Evolutionary conservation across 1,140 invertebrate genomes (phyloP).

Genomic region (Drosophila suzukii): DNA sequence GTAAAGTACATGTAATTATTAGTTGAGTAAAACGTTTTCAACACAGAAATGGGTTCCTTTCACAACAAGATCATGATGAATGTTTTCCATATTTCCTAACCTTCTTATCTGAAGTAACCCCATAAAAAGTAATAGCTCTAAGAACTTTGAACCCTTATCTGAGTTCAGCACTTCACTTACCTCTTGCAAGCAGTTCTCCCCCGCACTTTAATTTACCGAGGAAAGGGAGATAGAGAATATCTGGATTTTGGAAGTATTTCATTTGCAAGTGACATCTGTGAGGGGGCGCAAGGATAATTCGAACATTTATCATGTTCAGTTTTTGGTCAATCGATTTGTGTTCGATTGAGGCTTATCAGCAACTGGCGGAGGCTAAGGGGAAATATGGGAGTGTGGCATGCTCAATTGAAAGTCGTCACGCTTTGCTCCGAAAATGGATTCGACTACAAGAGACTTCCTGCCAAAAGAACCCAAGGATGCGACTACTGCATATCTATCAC

Average conservation of each 20-base stretch:
- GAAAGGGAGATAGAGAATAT: constrained; percentile 16
- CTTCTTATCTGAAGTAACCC: constrained; percentile 4
- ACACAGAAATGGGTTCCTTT: background rate
- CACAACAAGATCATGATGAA: constrained; percentile 24
- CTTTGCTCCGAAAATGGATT: constrained; percentile 43
- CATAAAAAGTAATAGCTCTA: background rate
- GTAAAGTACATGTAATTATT: background rate
- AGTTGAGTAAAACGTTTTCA: background rate
- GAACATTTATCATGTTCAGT: constrained; percentile 73
- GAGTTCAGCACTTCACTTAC: constrained; percentile 23
- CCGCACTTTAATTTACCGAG: background rate
- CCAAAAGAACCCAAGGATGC: constrained; percentile 31
- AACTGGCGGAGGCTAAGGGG: constrained; percentile 18
- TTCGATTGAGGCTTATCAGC: constrained; percentile 75
- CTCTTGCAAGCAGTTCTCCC: constrained; percentile 11
- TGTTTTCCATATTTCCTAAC: constrained; percentile 1
- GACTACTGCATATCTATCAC: constrained; percentile 64
- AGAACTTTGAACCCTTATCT: constrained; percentile 26
- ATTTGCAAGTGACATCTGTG: constrained; percentile 75
- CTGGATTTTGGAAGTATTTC: constrained; percentile 41
- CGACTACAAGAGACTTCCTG: constrained; percentile 39
- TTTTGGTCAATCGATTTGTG: constrained; percentile 71
- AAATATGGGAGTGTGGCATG: constrained; percentile 37
- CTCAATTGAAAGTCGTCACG: constrained; percentile 74
- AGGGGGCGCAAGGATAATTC: constrained; percentile 62